Evolutionary conservation across 2,888 invertebrate genomes (phyloP).

Genomic region (Mimumesa dahlbomi): DNA sequence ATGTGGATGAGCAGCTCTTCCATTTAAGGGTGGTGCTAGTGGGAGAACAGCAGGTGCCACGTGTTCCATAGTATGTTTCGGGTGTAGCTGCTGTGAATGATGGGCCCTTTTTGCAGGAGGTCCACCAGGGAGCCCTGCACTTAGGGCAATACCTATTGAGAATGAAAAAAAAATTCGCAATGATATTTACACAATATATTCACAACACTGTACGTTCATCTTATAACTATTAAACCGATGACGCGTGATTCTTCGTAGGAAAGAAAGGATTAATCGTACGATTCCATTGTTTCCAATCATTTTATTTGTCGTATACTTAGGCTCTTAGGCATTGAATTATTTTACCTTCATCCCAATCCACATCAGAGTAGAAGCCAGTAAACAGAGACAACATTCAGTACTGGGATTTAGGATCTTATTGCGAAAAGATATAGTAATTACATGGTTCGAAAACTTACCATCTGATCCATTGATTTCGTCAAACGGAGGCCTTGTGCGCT

Average conservation of each 20-base stretch:
- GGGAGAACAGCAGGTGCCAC: constrained; percentile 71
- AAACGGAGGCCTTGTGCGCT: constrained; percentile 88
- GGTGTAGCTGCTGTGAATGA: constrained; percentile 74
- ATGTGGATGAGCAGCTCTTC: constrained; percentile 76
- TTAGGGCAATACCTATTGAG: constrained; percentile 75
- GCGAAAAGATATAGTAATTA: constrained; percentile 3
- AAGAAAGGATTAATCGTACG: background rate
- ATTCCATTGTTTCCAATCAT: constrained; percentile 14
- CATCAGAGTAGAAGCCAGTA: constrained; percentile 84
- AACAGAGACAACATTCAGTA: constrained; percentile 78
- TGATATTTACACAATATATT: background rate
- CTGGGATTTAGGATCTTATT: constrained; percentile 83
- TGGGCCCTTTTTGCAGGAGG: constrained; percentile 88
- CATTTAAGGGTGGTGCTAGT: constrained; percentile 75
- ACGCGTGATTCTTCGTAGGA: constrained; percentile 14
- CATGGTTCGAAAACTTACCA: constrained; percentile 83
- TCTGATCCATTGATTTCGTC: constrained; percentile 95
- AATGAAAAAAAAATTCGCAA: constrained; percentile 32
- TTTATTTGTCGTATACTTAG: constrained; percentile 28
- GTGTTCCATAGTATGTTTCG: constrained; percentile 75
- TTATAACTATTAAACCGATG: constrained; percentile 9
- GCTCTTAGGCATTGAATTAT: constrained; percentile 35
- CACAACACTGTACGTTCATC: background rate
- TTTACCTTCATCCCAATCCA: constrained; percentile 85
- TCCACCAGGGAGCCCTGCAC: constrained; percentile 72